Evolutionary conservation across 1,140 invertebrate species (phyloP).

Genomic region (Listronotus oregonensis): DNA sequence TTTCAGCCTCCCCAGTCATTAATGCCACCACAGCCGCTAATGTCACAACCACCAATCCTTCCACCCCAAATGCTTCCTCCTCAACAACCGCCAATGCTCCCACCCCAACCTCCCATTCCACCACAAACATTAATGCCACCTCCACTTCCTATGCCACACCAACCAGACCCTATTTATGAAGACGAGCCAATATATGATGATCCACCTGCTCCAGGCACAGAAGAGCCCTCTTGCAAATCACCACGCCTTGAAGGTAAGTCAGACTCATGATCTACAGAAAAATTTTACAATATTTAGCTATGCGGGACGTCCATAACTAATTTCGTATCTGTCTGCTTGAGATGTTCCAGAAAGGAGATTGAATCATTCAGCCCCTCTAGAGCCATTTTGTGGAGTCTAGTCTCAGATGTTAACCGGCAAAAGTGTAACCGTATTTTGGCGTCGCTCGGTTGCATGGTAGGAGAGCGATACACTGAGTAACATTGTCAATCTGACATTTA

Average conservation of each 20-base stretch:
- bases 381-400: slow-evolving; percentile 47
- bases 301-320: slow-evolving; percentile 49
- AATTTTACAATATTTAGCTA: slow-evolving; percentile 48
- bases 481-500: slow-evolving; percentile 9
- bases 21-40: not conserved
- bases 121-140: slow-evolving; percentile 1
- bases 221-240: slow-evolving; percentile 47
- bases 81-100: slow-evolving; percentile 11
- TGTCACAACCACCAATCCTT: slow-evolving; percentile 3
- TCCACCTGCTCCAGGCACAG: slow-evolving; percentile 52
- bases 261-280: slow-evolving; percentile 26
- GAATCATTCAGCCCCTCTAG: slow-evolving; percentile 36
- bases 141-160: not conserved
- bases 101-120: slow-evolving; percentile 2
- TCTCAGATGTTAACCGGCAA: slow-evolving; percentile 42
- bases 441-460: slow-evolving; percentile 54
- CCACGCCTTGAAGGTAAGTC: slow-evolving; percentile 47
- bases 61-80: slow-evolving; percentile 9
- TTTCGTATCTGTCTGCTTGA: slow-evolving; percentile 50
- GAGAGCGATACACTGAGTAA: slow-evolving; percentile 41
- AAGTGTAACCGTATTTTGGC: slow-evolving; percentile 46
- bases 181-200: slow-evolving; percentile 36
- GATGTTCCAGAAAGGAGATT: slow-evolving; percentile 56
- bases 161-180: slow-evolving; percentile 3
- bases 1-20: slow-evolving; percentile 1